Percentiles rank a stretch among this genome's conserved stretches.
Conservation (phyloP, 1,140 invertebrate genomes). For the Hormaphis cornu region DNA sequence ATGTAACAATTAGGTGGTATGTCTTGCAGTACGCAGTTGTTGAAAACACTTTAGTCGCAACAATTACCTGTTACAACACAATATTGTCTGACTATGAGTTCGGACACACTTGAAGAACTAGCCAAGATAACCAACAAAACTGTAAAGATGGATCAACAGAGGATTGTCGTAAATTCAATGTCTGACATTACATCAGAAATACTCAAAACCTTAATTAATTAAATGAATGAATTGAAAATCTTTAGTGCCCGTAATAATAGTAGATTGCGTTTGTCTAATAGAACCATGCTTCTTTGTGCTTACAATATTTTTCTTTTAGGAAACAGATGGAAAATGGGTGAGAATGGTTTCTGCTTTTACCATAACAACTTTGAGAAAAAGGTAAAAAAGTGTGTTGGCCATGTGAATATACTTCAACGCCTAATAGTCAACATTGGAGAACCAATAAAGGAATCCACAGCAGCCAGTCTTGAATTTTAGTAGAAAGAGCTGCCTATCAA, state of each 20-base stretch:
- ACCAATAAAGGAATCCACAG: background rate
- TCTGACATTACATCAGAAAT: background rate
- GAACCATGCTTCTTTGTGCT: too few relatives aligned
- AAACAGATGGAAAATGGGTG: background rate
- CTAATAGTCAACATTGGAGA: background rate
- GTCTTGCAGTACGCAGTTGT: background rate
- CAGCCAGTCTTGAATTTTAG: background rate
- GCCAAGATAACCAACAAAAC: background rate
- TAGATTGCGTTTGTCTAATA: background rate
- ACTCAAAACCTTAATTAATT: too few relatives aligned
- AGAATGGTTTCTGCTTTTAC: background rate
- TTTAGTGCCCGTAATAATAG: background rate
- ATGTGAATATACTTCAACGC: background rate
- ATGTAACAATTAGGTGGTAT: background rate
- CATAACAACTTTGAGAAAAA: background rate
- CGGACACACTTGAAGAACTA: background rate
- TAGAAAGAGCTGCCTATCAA: background rate
- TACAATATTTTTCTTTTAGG: too few relatives aligned
- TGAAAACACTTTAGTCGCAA: background rate
- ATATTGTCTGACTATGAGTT: background rate
- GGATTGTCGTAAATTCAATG: background rate
- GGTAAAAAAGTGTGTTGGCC: background rate
- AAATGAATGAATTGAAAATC: too few relatives aligned
- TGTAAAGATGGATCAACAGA: background rate
- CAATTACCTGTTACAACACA: background rate